Evolutionary conservation across 2,113 vertebrate species (phyloP).

Genomic region (Phainopepla nitens): DNA sequence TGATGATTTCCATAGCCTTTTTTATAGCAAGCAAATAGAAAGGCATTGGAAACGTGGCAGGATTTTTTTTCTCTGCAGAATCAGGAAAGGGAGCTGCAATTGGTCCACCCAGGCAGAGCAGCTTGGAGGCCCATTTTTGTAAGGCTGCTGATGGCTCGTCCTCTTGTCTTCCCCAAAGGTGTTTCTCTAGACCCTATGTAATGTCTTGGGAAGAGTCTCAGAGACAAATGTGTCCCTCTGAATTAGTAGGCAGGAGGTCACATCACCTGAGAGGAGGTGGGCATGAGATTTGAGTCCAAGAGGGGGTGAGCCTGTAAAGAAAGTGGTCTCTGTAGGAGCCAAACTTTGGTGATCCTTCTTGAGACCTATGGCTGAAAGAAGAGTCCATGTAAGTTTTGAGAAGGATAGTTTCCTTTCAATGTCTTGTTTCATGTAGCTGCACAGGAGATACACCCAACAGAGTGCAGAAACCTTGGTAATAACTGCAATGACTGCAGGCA

Average conservation of each 20-base stretch:
- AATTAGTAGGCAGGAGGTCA: not conserved
- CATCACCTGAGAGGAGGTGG: not conserved
- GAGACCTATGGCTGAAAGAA: fast-evolving
- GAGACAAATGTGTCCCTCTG: not conserved
- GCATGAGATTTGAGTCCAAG: not conserved
- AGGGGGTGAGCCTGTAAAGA: not conserved
- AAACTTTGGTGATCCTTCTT: not conserved
- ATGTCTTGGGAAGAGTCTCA: not conserved
- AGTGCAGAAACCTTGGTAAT: not conserved
- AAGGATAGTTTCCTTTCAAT: not conserved
- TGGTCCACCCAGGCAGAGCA: not conserved
- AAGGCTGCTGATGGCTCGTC: not conserved
- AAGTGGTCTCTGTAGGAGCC: not conserved
- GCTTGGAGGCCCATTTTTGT: not conserved
- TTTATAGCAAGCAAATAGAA: not conserved
- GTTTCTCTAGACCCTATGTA: not conserved
- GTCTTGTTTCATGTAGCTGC: not conserved
- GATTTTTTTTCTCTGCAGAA: not conserved
- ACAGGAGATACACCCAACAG: not conserved
- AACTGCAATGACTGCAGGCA: not conserved
- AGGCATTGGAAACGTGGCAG: not conserved
- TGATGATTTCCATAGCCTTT: not conserved
- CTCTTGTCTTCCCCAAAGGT: not conserved
- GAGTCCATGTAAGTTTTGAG: not conserved
- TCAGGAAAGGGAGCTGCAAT: not conserved